Base-by-base conservation (phyloP, 2,888 invertebrate genomes). In the Tenthredo scrophulariae region DNA sequence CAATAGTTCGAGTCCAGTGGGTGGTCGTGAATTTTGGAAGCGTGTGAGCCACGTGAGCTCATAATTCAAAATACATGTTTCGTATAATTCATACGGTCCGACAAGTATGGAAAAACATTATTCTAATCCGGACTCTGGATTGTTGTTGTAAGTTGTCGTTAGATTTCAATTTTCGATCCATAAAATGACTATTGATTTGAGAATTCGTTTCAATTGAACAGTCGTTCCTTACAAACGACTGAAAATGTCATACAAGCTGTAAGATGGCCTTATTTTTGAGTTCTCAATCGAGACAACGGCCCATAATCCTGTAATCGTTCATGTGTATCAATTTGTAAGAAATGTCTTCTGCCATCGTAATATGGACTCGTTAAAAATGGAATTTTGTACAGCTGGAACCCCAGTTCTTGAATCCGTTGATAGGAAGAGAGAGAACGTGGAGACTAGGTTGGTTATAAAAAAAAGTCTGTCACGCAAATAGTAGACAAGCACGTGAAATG, bases 391-490 rank as follows among this genome's bases (percentile, higher is more conserved):
- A 46, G 46, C 50, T 77, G 26, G 33, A 2, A 75, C 50, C 33
- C 75, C 26, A 9, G 33, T 15, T 54, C 15, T 4, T 75, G 46
- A 75, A 26, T 46, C 2, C 37, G 9, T 46, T 46, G 26, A 75
- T n/a, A 26, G n/a, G 26, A 46, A 26, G 43, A 46, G 4, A 40
- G n/a, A 70, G 37, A 37, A 33, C 37, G 40, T 40, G 7, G 46
- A 46, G 75, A 43, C 46, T 26, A 13, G 46, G 75, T 75, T 22
- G 26, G 77, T 54, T 50, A 54, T 77, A 54, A 77, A 77, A 33
- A 29, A 77, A 77, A 54, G 29, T 77, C 77, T 46, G 77, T 77
- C 77, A 77, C 77, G n/a, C 77, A 33, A 50, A 77, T 54, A 26
- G 50, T 29, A 46, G 46, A 26, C 77, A 29, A n/a, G 77, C 18